Evolutionary conservation across 2,797 vertebrate species (phyloP), one percentile per base, ranked within the genome.

Genomic region (Sus cebifrons): DNA sequence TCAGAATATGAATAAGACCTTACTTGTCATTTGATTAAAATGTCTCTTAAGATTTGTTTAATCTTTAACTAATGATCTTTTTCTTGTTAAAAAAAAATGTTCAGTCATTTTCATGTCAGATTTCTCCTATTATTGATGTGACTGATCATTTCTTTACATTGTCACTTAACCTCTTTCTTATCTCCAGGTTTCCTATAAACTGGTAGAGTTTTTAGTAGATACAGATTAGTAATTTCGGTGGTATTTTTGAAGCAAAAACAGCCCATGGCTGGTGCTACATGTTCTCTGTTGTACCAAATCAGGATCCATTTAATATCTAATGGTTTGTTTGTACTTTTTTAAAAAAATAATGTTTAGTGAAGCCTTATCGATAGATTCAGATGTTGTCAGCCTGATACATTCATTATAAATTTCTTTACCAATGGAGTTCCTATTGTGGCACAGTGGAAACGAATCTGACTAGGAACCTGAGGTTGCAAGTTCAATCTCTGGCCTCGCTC

Each of bases 1-100:
- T 94, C 32, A 73, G 52, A 91, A 68, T 52, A 88, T 23, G 87
- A 95, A 60, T 9, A 88, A 58, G 20, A 75, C 67, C 3, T 52
- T 8, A 44, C 9, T 92, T 83, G 89, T 68, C 15, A 77, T 68
- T 88, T 75, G 70, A 20, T 83, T 75, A 68, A 62, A 74, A 15
- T 36, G 25, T 25, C 21, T 74, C 14, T 36, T 36, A 68, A 36
- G 8, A 36, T 75, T 92, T 14, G 52, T 73, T 91, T 75, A 74
- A 58, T 74, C 60, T 86, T 75, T 60, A 84, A 60, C 7, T 70
- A n/a, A 54, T 54, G 54, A 8, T 13, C 0, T 16, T 81, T 83
- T 84, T 54, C 6, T 36, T 36, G 65, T 67, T 79, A 67, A 74
- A 32, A 58, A 74, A 56, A 56, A 56, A 56, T 16, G 27, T 3